Percentiles rank a stretch among this genome's conserved stretches.
phyloP scores from a whole-genome alignment of 2,113 vertebrate genomes.

The Craseonycteris thonglongyai region DNA sequence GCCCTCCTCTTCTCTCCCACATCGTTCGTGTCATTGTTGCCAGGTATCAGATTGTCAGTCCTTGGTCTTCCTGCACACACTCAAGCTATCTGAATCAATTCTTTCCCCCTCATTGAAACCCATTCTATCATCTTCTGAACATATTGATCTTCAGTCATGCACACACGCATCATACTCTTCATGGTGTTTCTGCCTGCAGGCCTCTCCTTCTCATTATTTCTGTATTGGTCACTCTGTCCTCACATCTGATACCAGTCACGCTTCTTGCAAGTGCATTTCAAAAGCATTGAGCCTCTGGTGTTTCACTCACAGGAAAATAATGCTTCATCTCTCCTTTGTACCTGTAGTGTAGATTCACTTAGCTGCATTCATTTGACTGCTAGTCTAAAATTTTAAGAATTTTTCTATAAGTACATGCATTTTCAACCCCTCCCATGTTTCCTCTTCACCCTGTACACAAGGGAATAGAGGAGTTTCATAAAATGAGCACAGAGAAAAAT shows the following conservation, averaged over 20 bases:
- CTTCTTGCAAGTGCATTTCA: slow-evolving; percentile 67
- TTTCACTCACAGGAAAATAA: slow-evolving; percentile 39
- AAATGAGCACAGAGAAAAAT: background rate
- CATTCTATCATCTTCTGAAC: slow-evolving; percentile 51
- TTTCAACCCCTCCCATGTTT: background rate
- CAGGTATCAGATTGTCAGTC: background rate
- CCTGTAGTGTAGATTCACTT: background rate
- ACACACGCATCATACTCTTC: slow-evolving; percentile 45
- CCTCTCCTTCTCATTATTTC: slow-evolving; percentile 66
- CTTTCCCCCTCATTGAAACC: slow-evolving; percentile 44
- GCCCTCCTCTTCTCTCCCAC: background rate
- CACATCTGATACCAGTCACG: slow-evolving; percentile 67
- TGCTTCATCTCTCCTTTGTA: slow-evolving; percentile 3
- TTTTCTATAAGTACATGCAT: background rate
- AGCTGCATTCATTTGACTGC: slow-evolving; percentile 13
- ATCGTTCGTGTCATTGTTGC: background rate
- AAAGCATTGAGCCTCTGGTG: slow-evolving; percentile 51
- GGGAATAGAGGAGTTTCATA: background rate
- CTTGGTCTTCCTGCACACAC: background rate
- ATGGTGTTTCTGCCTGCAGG: slow-evolving; percentile 63
- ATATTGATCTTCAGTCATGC: slow-evolving; percentile 70
- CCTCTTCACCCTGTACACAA: background rate
- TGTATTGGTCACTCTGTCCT: slow-evolving; percentile 60
- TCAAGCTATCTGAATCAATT: slow-evolving; percentile 35
- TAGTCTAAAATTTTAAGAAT: background rate